phyloP scores from a whole-genome alignment of 2,888 invertebrate genomes.

The Eurytoma adleriae region DNA sequence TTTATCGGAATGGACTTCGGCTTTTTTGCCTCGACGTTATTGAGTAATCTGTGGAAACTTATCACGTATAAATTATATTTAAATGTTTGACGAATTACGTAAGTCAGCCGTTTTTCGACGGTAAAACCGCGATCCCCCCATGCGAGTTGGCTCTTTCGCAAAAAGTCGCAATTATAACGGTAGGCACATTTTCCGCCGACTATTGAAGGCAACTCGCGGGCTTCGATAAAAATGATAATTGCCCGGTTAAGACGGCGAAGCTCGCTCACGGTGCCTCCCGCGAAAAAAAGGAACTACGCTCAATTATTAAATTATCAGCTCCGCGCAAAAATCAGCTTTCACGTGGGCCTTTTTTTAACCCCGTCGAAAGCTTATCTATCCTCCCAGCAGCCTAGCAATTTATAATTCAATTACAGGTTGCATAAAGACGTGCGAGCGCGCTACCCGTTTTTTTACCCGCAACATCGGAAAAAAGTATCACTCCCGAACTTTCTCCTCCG shows the following conservation, averaged over 20 bases:
- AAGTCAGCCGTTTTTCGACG: no score
- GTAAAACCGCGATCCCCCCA: no score
- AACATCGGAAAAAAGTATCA: neutral
- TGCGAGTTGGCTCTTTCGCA: neutral
- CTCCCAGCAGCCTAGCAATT: slow-evolving; percentile 14
- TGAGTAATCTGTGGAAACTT: no score
- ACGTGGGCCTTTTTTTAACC: neutral
- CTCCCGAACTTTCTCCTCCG: slow-evolving; percentile 17
- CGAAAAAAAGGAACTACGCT: slow-evolving; percentile 19
- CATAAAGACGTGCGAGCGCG: slow-evolving; percentile 3
- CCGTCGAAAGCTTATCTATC: neutral
- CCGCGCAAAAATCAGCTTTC: slow-evolving; percentile 30
- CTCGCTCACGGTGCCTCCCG: neutral
- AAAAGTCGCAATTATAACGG: slow-evolving; percentile 1
- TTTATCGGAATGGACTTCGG: no score
- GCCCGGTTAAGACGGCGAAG: slow-evolving; percentile 2
- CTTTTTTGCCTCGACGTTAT: no score
- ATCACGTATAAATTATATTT: no score
- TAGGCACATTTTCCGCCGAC: neutral
- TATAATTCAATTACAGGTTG: slow-evolving; percentile 32
- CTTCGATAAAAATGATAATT: slow-evolving; percentile 19
- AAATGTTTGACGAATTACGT: no score
- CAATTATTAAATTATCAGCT: slow-evolving; percentile 31
- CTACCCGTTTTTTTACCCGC: neutral
- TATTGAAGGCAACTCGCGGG: neutral